phyloP scores from a whole-genome alignment of 92 coral and sea anemone species.

The Paramuricea clavata region DNA sequence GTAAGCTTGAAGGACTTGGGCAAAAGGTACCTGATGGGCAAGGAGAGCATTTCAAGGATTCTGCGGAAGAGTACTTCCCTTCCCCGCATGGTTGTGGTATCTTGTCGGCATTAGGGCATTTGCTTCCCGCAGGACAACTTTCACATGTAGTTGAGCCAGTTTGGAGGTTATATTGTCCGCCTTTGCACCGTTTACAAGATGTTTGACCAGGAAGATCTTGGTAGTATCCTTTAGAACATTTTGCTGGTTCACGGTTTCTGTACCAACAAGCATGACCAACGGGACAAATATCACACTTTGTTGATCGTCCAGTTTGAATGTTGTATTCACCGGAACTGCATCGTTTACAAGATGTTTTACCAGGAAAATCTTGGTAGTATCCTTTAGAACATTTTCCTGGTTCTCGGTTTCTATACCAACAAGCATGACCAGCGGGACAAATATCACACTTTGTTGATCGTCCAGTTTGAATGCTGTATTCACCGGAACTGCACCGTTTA shows the following conservation, averaged over 20 bases:
- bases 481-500: not conserved
- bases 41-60: not conserved
- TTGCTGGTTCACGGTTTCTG: not conserved
- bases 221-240: not conserved
- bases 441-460: not conserved
- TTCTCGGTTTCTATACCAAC: not conserved
- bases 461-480: not conserved
- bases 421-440: not conserved
- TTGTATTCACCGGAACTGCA: not conserved
- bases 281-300: conserved; percentile 7
- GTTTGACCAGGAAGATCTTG: not conserved
- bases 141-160: not conserved
- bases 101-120: not conserved
- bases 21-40: not conserved
- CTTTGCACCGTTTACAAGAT: conserved; percentile 6
- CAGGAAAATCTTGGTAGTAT: not conserved
- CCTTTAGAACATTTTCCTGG: not conserved
- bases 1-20: not conserved
- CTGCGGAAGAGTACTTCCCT: not conserved
- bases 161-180: not conserved
- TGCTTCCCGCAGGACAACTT: not conserved
- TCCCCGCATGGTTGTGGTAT: not conserved
- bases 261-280: not conserved
- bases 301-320: not conserved
- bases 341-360: not conserved